These are phyloP conservation scores for Halcyon malimbica DNA, from an alignment of 2,113 vertebrate species.

Conservation along the genomic window DNA sequence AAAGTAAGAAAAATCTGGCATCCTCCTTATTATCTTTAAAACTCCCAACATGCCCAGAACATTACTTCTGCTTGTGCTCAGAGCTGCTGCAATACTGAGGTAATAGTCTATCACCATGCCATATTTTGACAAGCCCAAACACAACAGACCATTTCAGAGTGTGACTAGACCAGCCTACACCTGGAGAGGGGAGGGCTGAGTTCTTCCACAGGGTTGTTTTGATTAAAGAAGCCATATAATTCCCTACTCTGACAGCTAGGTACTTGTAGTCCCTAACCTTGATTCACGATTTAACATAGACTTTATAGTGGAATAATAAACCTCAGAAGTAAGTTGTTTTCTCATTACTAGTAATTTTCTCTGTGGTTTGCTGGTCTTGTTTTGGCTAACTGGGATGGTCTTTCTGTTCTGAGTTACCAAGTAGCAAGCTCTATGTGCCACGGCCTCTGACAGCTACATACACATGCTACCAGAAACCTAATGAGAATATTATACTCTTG, in stretches of 20 bases:
- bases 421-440: background rate
- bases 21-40: background rate
- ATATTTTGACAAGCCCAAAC: background rate
- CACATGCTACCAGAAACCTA: background rate
- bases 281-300: background rate
- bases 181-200: background rate
- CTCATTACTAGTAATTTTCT: background rate
- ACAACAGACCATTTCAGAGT: background rate
- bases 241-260: background rate
- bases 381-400: background rate
- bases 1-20: background rate
- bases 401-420: background rate
- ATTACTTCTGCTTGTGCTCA: background rate
- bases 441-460: background rate
- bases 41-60: background rate
- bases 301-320: background rate
- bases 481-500: background rate
- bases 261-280: background rate
- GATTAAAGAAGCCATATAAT: background rate
- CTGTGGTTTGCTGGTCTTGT: background rate
- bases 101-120: accelerated
- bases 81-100: background rate
- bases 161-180: background rate
- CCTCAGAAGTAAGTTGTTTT: background rate
- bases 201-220: background rate